Evolutionary conservation across 1,140 invertebrate genomes (phyloP).

Genomic region (Nasonia vitripennis): DNA sequence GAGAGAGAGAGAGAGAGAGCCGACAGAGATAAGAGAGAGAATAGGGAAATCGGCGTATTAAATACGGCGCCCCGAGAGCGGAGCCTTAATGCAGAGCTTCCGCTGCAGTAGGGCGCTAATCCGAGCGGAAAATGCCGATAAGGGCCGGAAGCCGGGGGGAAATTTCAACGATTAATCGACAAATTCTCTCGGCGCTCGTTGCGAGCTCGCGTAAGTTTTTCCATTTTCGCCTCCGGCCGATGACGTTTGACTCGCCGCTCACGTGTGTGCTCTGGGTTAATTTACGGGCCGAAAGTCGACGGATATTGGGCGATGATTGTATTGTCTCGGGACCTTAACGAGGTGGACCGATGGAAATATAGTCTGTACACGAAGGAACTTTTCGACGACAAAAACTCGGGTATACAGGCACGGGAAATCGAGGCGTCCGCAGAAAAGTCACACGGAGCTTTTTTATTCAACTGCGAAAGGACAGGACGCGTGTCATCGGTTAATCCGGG

Average conservation of each 20-base stretch:
- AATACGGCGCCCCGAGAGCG: constrained; percentile 1
- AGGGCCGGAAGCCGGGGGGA: background rate
- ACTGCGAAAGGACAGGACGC: background rate
- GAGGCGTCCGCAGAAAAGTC: no score
- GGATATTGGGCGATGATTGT: background rate
- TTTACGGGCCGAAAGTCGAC: background rate
- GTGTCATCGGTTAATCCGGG: background rate
- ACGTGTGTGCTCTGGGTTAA: background rate
- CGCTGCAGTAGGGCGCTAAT: background rate
- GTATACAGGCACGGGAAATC: no score
- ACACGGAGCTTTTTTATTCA: no score
- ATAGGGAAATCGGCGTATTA: constrained; percentile 32
- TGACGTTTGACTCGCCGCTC: background rate
- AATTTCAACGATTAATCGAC: constrained; percentile 27
- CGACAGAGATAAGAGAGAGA: background rate
- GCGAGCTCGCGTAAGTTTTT: background rate
- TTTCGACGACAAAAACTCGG: no score
- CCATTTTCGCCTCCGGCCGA: background rate
- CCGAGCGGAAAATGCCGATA: constrained; percentile 29
- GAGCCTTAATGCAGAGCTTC: constrained; percentile 17
- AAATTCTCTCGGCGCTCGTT: background rate
- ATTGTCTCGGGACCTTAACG: no score
- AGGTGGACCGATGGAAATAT: no score
- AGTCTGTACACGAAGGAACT: no score
- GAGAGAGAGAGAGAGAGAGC: background rate